Evolutionary conservation across 2,113 vertebrate genomes (phyloP), one percentile per base, ranked within the genome.

Genomic region (Xiphias gladius): DNA sequence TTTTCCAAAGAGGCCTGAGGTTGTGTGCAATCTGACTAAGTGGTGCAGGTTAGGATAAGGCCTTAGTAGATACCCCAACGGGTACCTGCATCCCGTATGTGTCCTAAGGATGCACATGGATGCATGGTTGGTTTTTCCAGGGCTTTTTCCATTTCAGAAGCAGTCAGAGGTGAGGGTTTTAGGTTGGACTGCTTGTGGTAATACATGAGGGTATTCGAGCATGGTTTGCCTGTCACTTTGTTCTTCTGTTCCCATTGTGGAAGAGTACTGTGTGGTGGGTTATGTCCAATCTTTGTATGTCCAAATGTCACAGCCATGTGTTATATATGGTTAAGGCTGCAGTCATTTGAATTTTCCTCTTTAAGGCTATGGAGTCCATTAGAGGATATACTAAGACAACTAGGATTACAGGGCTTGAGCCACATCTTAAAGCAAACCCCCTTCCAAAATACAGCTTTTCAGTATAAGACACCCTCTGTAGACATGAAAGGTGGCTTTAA

Each of bases 321-420:
- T 72, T 28, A 6, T 58, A 28, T 75, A 12, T 48, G 46, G 68
- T 65, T 28, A 59, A 62, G 46, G 6, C 55, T 75, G 52, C 52
- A 72, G 2, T 70, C 32, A 55, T 74, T 64, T 80, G 39, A 74
- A 37, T 61, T 71, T 67, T 14, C 7, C 64, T 84, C 3, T 50
- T 65, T 30, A 16, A 69, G 4, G 43, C 62, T 20, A 10, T 30
- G 19, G 1, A 20, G 41, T 58, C 43, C 17, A 63, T 61, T 72
- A 52, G 32, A 50, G 17, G 20, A 72, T 59, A 14, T 39, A 28
- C 1, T 1, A 32, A 1, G 50, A 59, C 35, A 57, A 20, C 46
- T 12, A 22, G 4, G 35, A 17, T 61, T 86, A 73, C 46, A 76
- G 69, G 81, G 43, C 50, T 50, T 32, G 16, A 26, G 35, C n/a